Conservation (phyloP, 2,797 vertebrate species). For the Brotula barbata region DNA sequence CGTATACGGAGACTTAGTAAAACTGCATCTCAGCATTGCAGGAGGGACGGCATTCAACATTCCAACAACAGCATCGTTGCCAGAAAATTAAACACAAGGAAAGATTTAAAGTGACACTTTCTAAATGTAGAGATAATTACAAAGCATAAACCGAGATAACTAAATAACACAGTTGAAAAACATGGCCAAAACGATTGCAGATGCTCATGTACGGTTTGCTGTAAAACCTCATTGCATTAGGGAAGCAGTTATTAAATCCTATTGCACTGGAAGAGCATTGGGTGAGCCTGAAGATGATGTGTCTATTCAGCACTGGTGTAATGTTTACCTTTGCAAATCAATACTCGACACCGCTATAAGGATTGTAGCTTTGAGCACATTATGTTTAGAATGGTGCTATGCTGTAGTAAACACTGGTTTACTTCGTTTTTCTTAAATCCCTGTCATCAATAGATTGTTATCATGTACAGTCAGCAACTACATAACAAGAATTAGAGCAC, state of each 20-base stretch:
- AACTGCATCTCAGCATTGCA: slow-evolving; percentile 2
- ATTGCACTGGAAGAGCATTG: slow-evolving; percentile 22
- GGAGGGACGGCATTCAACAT: slow-evolving; percentile 15
- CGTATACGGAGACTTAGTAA: background rate
- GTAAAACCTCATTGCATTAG: slow-evolving; percentile 24
- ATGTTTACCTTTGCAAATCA: slow-evolving; percentile 46
- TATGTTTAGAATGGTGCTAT: slow-evolving; percentile 14
- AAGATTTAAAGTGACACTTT: slow-evolving; percentile 8
- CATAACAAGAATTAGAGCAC: background rate
- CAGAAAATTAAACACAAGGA: background rate
- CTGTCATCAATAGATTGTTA: background rate
- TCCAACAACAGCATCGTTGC: slow-evolving; percentile 1
- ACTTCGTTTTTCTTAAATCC: too few species aligned
- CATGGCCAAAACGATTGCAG: slow-evolving; percentile 26
- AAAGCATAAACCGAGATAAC: slow-evolving; percentile 12
- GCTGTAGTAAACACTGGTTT: slow-evolving; percentile 1
- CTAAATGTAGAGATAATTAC: slow-evolving; percentile 9
- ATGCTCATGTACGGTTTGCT: slow-evolving; percentile 4
- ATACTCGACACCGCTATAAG: slow-evolving; percentile 27
- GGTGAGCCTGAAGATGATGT: slow-evolving; percentile 5
- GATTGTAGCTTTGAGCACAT: slow-evolving; percentile 8
- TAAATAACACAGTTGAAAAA: slow-evolving; percentile 19
- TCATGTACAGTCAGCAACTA: background rate
- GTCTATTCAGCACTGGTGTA: slow-evolving; percentile 21
- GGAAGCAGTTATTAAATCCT: slow-evolving; percentile 19